Conservation (phyloP, 2,113 vertebrate genomes). For the Colius striatus region DNA sequence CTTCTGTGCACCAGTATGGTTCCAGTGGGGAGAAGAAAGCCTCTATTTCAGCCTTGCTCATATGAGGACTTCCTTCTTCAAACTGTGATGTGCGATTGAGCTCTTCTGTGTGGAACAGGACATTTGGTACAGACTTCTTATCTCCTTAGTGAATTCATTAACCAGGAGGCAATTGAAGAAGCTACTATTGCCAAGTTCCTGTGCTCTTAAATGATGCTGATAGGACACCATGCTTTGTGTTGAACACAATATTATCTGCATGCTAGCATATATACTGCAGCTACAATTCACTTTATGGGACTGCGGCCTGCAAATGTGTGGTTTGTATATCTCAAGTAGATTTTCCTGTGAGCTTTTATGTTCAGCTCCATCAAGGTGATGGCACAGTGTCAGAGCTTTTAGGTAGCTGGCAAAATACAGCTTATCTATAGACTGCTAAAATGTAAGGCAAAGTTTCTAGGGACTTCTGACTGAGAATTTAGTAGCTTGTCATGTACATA, state of each 20-base stretch:
- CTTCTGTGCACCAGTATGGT: accelerated
- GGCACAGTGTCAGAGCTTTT: neutral
- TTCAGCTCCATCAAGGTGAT: neutral
- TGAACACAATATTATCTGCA: neutral
- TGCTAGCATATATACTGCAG: accelerated
- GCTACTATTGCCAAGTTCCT: neutral
- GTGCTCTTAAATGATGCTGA: neutral
- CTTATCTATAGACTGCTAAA: neutral
- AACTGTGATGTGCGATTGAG: neutral
- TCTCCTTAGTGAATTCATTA: neutral
- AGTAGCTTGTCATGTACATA: neutral
- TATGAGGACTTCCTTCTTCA: neutral
- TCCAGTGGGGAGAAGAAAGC: neutral
- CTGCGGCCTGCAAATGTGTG: neutral
- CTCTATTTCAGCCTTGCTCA: neutral
- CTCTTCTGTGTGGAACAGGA: neutral
- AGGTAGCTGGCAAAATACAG: neutral
- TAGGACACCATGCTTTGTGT: neutral
- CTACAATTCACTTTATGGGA: neutral
- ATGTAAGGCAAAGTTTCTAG: neutral
- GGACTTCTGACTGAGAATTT: neutral
- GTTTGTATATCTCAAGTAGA: neutral
- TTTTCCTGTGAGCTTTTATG: neutral
- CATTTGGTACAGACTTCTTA: neutral
- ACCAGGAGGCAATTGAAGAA: neutral